Conservation (phyloP, 64 coral and sea anemone species). For the Montipora efflorescens region DNA sequence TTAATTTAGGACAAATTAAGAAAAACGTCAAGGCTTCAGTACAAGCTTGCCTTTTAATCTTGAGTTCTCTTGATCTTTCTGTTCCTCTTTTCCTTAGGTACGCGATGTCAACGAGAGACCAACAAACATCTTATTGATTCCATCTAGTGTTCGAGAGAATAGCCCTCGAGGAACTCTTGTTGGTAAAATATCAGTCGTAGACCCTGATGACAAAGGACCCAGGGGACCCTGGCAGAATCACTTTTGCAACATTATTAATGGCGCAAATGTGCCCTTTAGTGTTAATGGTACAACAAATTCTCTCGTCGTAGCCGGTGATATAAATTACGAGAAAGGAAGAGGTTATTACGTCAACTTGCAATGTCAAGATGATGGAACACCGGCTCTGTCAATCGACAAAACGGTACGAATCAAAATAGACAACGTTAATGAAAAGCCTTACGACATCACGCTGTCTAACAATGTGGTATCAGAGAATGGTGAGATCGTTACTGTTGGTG, state of each 20-base stretch:
- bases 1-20: no score
- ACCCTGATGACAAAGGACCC: constrained; percentile 66
- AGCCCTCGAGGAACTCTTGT: constrained; percentile 40
- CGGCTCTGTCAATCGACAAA: constrained; percentile 48
- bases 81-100: neutral
- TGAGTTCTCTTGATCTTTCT: no score
- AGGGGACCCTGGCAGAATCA: constrained; percentile 77
- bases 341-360: constrained; percentile 36
- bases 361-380: constrained; percentile 58
- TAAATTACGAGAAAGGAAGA: constrained; percentile 59
- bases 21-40: no score
- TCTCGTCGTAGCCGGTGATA: constrained; percentile 33
- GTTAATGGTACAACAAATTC: constrained; percentile 41
- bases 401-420: constrained; percentile 24
- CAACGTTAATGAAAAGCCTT: constrained; percentile 63
- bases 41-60: no score
- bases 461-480: constrained; percentile 67
- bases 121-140: constrained; percentile 32
- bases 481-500: constrained; percentile 60
- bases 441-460: constrained; percentile 55
- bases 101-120: constrained; percentile 74
- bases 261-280: constrained; percentile 30
- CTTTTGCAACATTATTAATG: constrained; percentile 33
- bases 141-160: constrained; percentile 59
- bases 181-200: constrained; percentile 49